Conservation (phyloP, 2,797 vertebrate genomes). For the Spondyliosoma cantharus region DNA sequence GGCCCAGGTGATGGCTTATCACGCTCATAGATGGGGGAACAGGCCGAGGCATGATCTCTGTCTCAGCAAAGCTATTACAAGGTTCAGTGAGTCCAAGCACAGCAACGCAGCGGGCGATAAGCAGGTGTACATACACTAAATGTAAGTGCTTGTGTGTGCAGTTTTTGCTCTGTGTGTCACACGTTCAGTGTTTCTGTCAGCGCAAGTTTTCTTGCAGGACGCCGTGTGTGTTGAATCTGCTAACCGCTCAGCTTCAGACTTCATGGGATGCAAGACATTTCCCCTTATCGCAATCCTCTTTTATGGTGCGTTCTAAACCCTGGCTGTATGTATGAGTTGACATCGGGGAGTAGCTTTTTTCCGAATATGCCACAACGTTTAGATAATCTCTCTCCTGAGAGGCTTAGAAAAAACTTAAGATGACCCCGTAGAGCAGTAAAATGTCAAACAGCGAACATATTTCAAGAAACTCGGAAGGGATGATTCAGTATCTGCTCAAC, state of each 20-base stretch:
- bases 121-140: conserved; percentile 70
- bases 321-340: conserved; percentile 24
- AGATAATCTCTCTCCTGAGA: conserved; percentile 66
- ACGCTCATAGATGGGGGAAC: conserved; percentile 64
- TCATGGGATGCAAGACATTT: conserved; percentile 47
- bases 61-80: conserved; percentile 84
- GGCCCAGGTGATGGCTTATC: conserved; percentile 78
- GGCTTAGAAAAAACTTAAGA: conserved; percentile 46
- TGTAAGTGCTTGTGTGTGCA: conserved; percentile 52
- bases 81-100: conserved; percentile 75
- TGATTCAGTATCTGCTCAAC: conserved; percentile 16
- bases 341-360: conserved; percentile 46
- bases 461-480: conserved; percentile 32
- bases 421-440: conserved; percentile 55
- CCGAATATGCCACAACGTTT: conserved; percentile 48
- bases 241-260: conserved; percentile 53
- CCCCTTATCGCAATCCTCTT: conserved; percentile 54
- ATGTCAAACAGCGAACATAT: conserved; percentile 44
- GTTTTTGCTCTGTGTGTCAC: conserved; percentile 26
- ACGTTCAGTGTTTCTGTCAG: conserved; percentile 60
- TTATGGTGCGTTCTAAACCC: conserved; percentile 58
- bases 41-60: conserved; percentile 78
- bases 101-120: conserved; percentile 60
- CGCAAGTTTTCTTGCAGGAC: conserved; percentile 45
- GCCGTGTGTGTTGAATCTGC: conserved; percentile 46